Percentiles rank a stretch among this genome's conserved stretches.
Evolutionary conservation across 2,113 vertebrate species (phyloP).

Genomic region (Rattus rattus): DNA sequence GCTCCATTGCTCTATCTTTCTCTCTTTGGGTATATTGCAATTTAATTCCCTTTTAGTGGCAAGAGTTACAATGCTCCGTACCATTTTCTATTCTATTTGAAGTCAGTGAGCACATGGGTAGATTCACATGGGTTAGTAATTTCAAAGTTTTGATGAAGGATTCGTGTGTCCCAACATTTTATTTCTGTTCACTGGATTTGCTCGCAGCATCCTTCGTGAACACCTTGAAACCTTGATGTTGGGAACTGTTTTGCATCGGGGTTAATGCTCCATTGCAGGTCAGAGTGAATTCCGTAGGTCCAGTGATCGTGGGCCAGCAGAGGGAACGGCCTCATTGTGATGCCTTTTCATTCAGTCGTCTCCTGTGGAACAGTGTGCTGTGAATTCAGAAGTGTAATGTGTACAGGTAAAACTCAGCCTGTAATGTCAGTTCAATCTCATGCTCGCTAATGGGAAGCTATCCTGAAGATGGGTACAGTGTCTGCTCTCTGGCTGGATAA

Average conservation of each 20-base stretch:
- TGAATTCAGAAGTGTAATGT: slow-evolving; percentile 63
- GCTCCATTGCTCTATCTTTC: slow-evolving; percentile 29
- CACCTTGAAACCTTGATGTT: background rate
- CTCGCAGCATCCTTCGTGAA: slow-evolving; percentile 33
- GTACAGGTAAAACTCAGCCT: slow-evolving; percentile 34
- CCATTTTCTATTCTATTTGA: slow-evolving; percentile 58
- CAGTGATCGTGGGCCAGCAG: background rate
- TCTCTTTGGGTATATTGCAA: background rate
- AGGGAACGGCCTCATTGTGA: slow-evolving; percentile 15
- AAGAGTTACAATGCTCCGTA: background rate
- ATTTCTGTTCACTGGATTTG: slow-evolving; percentile 53
- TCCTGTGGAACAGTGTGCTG: slow-evolving; percentile 48
- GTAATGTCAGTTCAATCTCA: slow-evolving; percentile 69
- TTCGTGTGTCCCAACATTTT: background rate
- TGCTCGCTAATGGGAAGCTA: slow-evolving; percentile 67
- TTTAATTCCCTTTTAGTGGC: background rate
- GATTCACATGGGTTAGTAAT: slow-evolving; percentile 18
- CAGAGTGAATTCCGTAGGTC: background rate
- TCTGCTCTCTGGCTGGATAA: slow-evolving; percentile 60
- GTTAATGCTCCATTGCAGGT: slow-evolving; percentile 3
- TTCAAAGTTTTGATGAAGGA: slow-evolving; percentile 37
- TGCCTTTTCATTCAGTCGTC: slow-evolving; percentile 59
- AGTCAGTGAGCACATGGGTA: slow-evolving; percentile 7
- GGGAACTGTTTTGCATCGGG: slow-evolving; percentile 35
- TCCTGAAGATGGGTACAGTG: slow-evolving; percentile 57